Base-by-base conservation (phyloP, 2,113 vertebrate species). In the Poeciliopsis prolifica region DNA sequence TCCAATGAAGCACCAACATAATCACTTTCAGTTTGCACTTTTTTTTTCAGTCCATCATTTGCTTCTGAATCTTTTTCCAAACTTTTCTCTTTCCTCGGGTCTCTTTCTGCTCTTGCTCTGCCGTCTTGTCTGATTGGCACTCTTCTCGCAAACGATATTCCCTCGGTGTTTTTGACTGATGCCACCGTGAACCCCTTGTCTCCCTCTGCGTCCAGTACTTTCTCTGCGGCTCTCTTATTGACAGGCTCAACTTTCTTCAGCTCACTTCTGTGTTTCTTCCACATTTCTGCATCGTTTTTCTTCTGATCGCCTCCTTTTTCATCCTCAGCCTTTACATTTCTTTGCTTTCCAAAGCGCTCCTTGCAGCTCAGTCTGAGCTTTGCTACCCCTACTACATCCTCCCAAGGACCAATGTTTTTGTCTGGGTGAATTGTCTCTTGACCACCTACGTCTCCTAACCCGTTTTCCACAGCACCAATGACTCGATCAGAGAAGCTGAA, bases 401-500 rank as follows among this genome's bases (percentile, higher is more conserved):
- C 79, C 86, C 61, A 80, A 0, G 19, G 62, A 0, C 29, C 42
- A 29, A 13, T 19, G 1, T 61, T 67, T 60, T 73, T 86, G 4
- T 92, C 89, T 9, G 90, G 91, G 48, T 72, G 66, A 11, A 72
- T 79, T 79, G 86, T 89, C 17, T 83, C 82, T 6, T 70, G 29
- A 61, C 33, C 29, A 4, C 68, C 68, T 9, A 82, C 62, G 0
- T 80, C 64, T 24, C 37, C 73, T 24, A 80, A 66, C 6, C 90
- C 81, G 1, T 92, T 92, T 69, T 93, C 90, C 33, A 76, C 89
- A 0, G 60, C 9, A 1, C 73, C 63, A 22, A 91, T 24, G 44
- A 92, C 88, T 8, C 89, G 82, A 51, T 94, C 90, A 0, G 94
- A 93, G 82, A 94, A 95, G 76, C 93, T 95, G 11, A 87, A 91